phyloP scores from a whole-genome alignment of 2,888 invertebrate genomes.

The Philhelius pedissequus region DNA sequence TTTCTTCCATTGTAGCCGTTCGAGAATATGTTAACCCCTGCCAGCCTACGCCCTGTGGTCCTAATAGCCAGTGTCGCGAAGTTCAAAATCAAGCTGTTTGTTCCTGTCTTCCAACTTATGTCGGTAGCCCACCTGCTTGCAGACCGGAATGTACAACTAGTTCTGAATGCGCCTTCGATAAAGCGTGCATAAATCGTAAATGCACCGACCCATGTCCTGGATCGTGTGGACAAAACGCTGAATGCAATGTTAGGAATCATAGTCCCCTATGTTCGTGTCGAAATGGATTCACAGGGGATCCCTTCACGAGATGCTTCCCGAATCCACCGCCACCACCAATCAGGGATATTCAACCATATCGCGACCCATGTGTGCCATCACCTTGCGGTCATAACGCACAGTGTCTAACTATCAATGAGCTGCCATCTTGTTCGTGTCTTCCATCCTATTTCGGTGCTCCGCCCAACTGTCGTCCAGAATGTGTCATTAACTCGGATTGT shows the following conservation, averaged over 20 bases:
- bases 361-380: slow-evolving; percentile 84
- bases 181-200: slow-evolving; percentile 84
- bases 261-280: slow-evolving; percentile 86
- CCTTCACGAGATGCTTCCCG: slow-evolving; percentile 81
- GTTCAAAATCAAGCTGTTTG: slow-evolving; percentile 81
- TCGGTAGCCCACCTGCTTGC: slow-evolving; percentile 86
- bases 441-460: slow-evolving; percentile 83
- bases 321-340: slow-evolving; percentile 72
- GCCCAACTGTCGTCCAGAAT: slow-evolving; percentile 85
- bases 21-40: slow-evolving; percentile 80
- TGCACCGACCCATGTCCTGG: slow-evolving; percentile 86
- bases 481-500: slow-evolving; percentile 85
- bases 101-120: slow-evolving; percentile 82
- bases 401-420: slow-evolving; percentile 81
- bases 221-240: slow-evolving; percentile 87
- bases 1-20: slow-evolving; percentile 71
- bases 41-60: slow-evolving; percentile 83
- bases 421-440: slow-evolving; percentile 82
- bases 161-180: slow-evolving; percentile 82
- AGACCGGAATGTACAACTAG: slow-evolving; percentile 89
- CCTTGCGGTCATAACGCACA: slow-evolving; percentile 84
- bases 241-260: slow-evolving; percentile 81
- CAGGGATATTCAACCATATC: slow-evolving; percentile 70
- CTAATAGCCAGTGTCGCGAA: slow-evolving; percentile 83
- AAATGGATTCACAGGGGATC: slow-evolving; percentile 84